These are phyloP conservation scores for Solen grandis DNA, from an alignment of 1,140 invertebrate genomes.

Conservation along the genomic window DNA sequence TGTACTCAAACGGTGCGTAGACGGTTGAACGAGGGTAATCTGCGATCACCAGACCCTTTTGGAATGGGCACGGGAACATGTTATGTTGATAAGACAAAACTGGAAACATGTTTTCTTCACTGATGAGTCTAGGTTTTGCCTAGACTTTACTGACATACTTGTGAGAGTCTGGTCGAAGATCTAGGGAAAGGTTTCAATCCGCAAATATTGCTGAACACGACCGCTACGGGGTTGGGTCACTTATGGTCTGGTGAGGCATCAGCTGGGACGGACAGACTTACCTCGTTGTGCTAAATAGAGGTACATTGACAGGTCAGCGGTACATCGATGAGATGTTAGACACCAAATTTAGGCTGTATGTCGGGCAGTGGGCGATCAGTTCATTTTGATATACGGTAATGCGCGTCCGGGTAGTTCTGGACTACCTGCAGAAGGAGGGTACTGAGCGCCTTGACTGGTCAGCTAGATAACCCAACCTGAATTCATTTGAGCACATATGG, in stretches of 20 bases:
- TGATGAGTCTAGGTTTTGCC: neutral
- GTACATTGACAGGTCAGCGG: neutral
- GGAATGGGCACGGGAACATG: neutral
- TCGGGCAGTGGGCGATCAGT: neutral
- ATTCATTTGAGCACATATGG: conserved; percentile 29
- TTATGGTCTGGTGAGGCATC: conserved; percentile 21
- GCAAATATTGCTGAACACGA: neutral
- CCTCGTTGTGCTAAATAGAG: conserved; percentile 16
- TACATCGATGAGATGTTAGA: conserved; percentile 7
- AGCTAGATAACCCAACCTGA: neutral
- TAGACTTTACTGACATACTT: too few relatives aligned
- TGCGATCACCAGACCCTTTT: conserved; percentile 4
- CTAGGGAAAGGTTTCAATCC: neutral
- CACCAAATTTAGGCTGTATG: too few relatives aligned
- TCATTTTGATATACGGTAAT: neutral
- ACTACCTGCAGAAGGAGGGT: neutral
- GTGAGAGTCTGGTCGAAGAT: neutral
- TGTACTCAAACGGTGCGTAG: conserved; percentile 33
- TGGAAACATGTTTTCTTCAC: neutral
- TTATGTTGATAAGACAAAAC: neutral
- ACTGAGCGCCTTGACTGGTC: conserved; percentile 3
- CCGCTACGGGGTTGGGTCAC: neutral
- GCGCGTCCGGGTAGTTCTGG: neutral
- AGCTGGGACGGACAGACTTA: conserved; percentile 2
- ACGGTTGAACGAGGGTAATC: conserved; percentile 19